Percentiles rank a stretch among this genome's conserved stretches.
Evolutionary conservation across 1,140 invertebrate genomes (phyloP).

Genomic region (Laodelphax striatellus): DNA sequence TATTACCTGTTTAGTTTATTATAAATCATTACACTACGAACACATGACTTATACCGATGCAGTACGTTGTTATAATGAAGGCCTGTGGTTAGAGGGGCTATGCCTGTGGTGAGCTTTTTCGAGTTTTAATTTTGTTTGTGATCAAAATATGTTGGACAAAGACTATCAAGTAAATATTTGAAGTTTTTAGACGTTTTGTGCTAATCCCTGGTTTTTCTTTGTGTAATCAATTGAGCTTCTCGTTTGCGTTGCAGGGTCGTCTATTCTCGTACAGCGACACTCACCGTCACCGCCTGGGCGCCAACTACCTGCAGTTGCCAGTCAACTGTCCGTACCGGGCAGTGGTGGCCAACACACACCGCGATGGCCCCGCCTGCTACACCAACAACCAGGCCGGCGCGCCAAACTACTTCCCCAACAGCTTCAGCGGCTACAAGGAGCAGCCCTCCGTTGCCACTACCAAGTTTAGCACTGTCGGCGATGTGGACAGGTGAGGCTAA

Average conservation of each 20-base stretch:
- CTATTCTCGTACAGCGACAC: slow-evolving; percentile 92
- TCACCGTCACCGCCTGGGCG: slow-evolving; percentile 83
- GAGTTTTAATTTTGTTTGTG: too few relatives aligned
- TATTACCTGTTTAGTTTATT: too few relatives aligned
- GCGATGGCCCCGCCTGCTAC: slow-evolving; percentile 67
- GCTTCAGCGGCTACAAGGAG: slow-evolving; percentile 70
- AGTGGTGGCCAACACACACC: slow-evolving; percentile 61
- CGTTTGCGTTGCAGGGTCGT: slow-evolving; percentile 50
- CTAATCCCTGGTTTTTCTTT: too few relatives aligned
- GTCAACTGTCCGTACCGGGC: slow-evolving; percentile 83
- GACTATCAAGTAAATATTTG: too few relatives aligned
- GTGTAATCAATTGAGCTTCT: neutral
- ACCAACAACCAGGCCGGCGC: slow-evolving; percentile 55
- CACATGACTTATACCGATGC: too few relatives aligned
- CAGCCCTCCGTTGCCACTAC: slow-evolving; percentile 33
- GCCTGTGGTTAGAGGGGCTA: too few relatives aligned
- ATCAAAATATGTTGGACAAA: too few relatives aligned
- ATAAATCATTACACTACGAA: too few relatives aligned
- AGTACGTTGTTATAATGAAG: too few relatives aligned
- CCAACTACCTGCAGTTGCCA: slow-evolving; percentile 85
- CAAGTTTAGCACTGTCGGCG: slow-evolving; percentile 32
- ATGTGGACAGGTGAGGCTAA: slow-evolving; percentile 31
- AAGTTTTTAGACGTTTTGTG: too few relatives aligned
- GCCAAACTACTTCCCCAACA: slow-evolving; percentile 95
- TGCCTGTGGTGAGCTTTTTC: too few relatives aligned